Conservation (phyloP, 2,888 invertebrate species). For the Chorisops tibialis region DNA sequence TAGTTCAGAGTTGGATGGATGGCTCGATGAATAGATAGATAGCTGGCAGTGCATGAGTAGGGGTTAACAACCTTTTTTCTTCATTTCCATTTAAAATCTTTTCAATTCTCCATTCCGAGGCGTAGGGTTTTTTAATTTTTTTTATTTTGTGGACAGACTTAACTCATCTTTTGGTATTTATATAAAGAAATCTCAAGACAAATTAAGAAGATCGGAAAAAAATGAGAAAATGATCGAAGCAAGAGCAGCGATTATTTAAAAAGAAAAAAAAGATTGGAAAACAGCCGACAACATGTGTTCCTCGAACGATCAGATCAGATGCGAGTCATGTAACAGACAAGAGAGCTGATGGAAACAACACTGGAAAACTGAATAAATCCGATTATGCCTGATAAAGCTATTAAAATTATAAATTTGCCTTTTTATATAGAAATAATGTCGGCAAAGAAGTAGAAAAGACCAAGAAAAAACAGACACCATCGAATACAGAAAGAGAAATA, state of each 20-base stretch:
- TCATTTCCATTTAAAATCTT: background rate
- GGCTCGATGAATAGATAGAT: too few relatives aligned
- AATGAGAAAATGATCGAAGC: background rate
- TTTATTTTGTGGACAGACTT: background rate
- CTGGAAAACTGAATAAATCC: conserved; percentile 13
- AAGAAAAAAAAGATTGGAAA: background rate
- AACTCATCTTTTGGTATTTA: background rate
- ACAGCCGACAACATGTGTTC: conserved; percentile 3
- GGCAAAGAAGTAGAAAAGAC: conserved; percentile 1
- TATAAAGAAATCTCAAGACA: background rate
- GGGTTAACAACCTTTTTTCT: conserved; percentile 13
- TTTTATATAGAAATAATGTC: conserved; percentile 19
- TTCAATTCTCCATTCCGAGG: background rate
- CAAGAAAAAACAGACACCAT: conserved; percentile 17
- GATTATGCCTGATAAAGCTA: conserved; percentile 30
- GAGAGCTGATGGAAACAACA: background rate
- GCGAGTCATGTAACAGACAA: background rate
- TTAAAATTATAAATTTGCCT: conserved; percentile 30
- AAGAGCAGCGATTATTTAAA: background rate
- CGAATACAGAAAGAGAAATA: conserved; percentile 3
- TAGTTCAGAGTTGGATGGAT: too few relatives aligned
- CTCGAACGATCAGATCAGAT: background rate
- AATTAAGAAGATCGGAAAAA: background rate
- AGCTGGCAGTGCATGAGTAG: too few relatives aligned
- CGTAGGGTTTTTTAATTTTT: background rate